A percentile compares a stretch with the other conserved stretches of the same genome.
These are phyloP conservation scores for Egretta garzetta DNA, from an alignment of 2,113 vertebrate genomes.

Conservation along the genomic window DNA sequence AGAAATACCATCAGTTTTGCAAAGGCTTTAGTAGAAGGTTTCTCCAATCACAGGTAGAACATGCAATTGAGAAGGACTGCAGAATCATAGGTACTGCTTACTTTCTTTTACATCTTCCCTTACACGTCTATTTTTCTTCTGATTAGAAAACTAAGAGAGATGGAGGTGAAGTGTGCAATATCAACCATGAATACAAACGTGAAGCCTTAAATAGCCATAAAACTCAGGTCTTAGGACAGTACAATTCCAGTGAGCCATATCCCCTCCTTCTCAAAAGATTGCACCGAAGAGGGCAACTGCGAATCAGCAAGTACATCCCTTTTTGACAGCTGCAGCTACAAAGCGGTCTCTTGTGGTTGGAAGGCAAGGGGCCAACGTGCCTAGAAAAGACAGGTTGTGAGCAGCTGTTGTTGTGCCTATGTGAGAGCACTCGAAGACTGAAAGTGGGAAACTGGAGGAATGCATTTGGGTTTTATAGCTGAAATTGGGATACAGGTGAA, in stretches of 20 bases:
- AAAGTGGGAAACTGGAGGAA: slow-evolving; percentile 9
- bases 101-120: neutral
- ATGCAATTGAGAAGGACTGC: neutral
- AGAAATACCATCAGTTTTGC: neutral
- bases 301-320: neutral
- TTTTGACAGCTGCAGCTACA: neutral
- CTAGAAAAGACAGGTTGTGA: neutral
- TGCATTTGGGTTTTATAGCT: neutral
- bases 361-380: neutral
- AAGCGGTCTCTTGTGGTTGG: neutral
- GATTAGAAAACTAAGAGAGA: neutral
- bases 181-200: neutral
- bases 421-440: slow-evolving; percentile 17
- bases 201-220: neutral
- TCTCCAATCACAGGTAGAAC: neutral
- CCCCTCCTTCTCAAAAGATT: neutral
- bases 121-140: neutral
- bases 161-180: neutral
- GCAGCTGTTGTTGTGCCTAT: neutral
- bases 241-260: neutral
- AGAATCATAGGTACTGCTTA: neutral
- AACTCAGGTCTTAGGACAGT: neutral
- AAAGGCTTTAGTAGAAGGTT: neutral
- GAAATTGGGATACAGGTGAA: neutral
- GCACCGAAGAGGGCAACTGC: neutral